Percentiles rank a stretch among this genome's conserved stretches.
phyloP scores from a whole-genome alignment of 2,113 vertebrate species.

The Propithecus coquereli region DNA sequence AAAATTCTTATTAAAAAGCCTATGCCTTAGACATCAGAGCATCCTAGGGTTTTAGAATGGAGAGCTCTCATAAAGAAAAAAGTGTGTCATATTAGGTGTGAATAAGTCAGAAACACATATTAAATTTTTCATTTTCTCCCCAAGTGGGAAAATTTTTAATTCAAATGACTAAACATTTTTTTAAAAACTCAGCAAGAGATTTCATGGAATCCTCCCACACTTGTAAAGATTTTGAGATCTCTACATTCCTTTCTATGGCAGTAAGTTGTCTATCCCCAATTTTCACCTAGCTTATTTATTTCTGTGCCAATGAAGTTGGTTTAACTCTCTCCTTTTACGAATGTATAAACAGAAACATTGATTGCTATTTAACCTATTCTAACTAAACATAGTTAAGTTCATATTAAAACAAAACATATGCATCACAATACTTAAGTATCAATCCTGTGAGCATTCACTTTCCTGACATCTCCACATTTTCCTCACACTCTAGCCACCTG shows the following conservation, averaged over 20 bases:
- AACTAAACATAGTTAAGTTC: slow-evolving; percentile 39
- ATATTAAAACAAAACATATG: not conserved
- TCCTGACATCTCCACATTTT: slow-evolving; percentile 6
- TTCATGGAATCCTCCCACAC: not conserved
- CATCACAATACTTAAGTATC: slow-evolving; percentile 35
- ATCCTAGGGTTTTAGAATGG: not conserved
- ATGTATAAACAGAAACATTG: slow-evolving; percentile 51
- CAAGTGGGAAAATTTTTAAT: not conserved
- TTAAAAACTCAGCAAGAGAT: not conserved
- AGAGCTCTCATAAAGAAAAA: not conserved
- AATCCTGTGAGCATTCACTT: not conserved
- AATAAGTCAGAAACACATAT: slow-evolving; percentile 39
- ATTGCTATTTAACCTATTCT: slow-evolving; percentile 55
- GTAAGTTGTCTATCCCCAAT: not conserved
- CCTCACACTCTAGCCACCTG: not conserved
- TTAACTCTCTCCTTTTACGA: slow-evolving; percentile 48
- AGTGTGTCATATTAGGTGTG: not conserved
- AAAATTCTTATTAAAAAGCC: not conserved
- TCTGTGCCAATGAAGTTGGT: slow-evolving; percentile 52
- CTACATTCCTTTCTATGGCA: not conserved
- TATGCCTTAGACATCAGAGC: not conserved
- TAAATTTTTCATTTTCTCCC: not conserved
- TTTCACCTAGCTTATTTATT: slow-evolving; percentile 42
- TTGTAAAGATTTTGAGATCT: slow-evolving; percentile 11
- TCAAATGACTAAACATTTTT: not conserved